phyloP scores from a whole-genome alignment of 2,888 invertebrate species.

The Phorcus lineatus region DNA sequence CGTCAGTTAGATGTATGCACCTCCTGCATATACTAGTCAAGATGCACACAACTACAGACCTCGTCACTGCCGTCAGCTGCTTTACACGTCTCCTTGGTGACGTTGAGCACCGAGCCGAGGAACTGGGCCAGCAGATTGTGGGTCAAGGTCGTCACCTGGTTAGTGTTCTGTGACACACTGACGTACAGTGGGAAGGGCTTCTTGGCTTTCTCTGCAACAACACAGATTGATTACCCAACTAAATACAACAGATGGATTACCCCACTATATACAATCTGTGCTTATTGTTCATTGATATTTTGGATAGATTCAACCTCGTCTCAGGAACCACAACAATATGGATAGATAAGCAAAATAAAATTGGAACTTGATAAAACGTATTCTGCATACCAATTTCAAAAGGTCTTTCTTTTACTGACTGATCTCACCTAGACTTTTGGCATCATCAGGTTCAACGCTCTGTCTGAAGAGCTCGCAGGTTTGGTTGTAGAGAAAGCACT shows the following conservation, averaged over 20 bases:
- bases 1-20: too few relatives aligned
- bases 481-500: constrained; percentile 63
- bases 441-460: constrained; percentile 46
- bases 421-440: constrained; percentile 40
- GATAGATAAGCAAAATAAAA: too few relatives aligned
- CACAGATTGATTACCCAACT: too few relatives aligned
- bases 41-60: constrained; percentile 20
- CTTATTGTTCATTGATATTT: too few relatives aligned
- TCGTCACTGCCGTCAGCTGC: neutral
- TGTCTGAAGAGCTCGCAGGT: constrained; percentile 65
- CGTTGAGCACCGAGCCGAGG: constrained; percentile 49
- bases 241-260: too few relatives aligned
- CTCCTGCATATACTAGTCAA: too few relatives aligned
- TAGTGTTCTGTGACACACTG: constrained; percentile 48
- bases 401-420: too few relatives aligned
- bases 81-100: constrained; percentile 41
- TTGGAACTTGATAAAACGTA: too few relatives aligned
- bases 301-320: too few relatives aligned
- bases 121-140: constrained; percentile 54
- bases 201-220: constrained; percentile 40
- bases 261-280: too few relatives aligned
- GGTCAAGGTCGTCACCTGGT: constrained; percentile 54
- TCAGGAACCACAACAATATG: too few relatives aligned
- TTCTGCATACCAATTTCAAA: too few relatives aligned
- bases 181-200: constrained; percentile 64